These are phyloP conservation scores for Resseliella maxima DNA, from an alignment of 2,888 invertebrate genomes.

Conservation along the genomic window DNA sequence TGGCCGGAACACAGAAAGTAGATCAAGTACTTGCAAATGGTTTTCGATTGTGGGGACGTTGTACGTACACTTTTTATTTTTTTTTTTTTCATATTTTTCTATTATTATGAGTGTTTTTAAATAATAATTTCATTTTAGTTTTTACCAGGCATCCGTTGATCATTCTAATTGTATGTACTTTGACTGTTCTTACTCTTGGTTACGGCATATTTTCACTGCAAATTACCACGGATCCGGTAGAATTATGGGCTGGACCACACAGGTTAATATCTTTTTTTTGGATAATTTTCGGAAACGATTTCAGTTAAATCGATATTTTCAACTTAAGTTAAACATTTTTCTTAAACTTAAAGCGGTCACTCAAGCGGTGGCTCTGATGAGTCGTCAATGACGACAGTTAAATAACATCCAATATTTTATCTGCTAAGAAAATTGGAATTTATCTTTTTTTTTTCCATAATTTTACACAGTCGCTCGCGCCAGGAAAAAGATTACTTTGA, in stretches of 20 bases:
- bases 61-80: slow-evolving; percentile 63
- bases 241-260: slow-evolving; percentile 90
- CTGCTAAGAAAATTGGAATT: no score
- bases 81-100: not conserved
- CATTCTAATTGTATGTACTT: slow-evolving; percentile 74
- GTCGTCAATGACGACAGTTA: no score
- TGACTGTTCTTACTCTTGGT: slow-evolving; percentile 71
- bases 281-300: no score
- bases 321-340: no score
- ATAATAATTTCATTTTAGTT: slow-evolving; percentile 64
- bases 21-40: slow-evolving; percentile 64
- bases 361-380: no score
- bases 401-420: no score
- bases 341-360: no score
- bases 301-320: no score
- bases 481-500: slow-evolving; percentile 90
- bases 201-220: slow-evolving; percentile 76
- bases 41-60: slow-evolving; percentile 68
- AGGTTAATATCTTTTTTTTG: not conserved
- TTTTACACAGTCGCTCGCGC: slow-evolving; percentile 83
- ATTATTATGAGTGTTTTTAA: not conserved
- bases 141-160: slow-evolving; percentile 77
- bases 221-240: slow-evolving; percentile 88
- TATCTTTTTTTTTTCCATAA: no score
- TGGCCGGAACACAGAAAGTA: slow-evolving; percentile 63